Base-by-base conservation (phyloP, 2,888 invertebrate species). In the Morpho deidamia region DNA sequence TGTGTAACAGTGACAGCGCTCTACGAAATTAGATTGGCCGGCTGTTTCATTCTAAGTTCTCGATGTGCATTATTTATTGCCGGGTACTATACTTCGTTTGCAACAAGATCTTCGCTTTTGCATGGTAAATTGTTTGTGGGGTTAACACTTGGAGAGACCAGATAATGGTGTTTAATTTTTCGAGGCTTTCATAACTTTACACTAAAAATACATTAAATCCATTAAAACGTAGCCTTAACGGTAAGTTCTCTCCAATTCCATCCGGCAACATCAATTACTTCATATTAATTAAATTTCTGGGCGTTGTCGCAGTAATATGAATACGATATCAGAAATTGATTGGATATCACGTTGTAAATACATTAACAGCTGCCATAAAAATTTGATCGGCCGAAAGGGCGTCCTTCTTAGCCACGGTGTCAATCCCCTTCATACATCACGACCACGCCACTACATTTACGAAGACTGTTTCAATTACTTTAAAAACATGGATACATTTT, bases 321-420 rank as follows among this genome's bases (percentile, higher is more conserved):
- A 49, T 39, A 49, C 37, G 42, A 56, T 48, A 48, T 49, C 52
- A 44, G 54, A 59, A 49, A 56, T 59, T 64, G 60, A 66, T 66
- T 66, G 59, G 54, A 51, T 62, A 66, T 55, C 64, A 62, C 54
- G 56, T 59, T 52, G 61, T 64, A 59, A 59, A 61, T 61, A 62
- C 59, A 60, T 61, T 62, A 64, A 52, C 57, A 52, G 59, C 59
- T 63, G 64, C 60, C 63, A 66, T 66, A 63, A 63, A 62, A 64
- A 65, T 66, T 67, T 65, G 57, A 66, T 62, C 65, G 56, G 75
- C 78, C 72, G 65, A 69, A 73, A 71, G 65, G 69, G 70, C 71
- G 12, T 53, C 46, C 49, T 46, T n/a, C 46, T 47, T 34, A 38
- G 45, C 39, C 35, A 39, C 45, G 42, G 9, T 38, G 8, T 35